These are phyloP conservation scores for Xestobium rufovillosum DNA, from an alignment of 2,888 invertebrate genomes.

Conservation along the genomic window DNA sequence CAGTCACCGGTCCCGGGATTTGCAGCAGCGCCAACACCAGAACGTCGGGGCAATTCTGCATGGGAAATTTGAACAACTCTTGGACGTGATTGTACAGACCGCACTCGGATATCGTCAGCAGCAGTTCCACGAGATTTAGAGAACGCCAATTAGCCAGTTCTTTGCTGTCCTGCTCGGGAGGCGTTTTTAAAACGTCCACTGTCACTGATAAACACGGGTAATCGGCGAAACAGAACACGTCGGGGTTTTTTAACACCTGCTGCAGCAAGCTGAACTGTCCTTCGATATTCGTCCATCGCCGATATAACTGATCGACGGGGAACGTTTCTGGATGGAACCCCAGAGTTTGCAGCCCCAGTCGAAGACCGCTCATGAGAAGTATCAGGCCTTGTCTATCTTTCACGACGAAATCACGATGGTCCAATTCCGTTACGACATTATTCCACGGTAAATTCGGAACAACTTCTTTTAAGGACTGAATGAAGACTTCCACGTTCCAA, in stretches of 20 bases:
- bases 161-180: slow-evolving; percentile 91
- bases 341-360: slow-evolving; percentile 70
- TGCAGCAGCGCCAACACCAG: slow-evolving; percentile 83
- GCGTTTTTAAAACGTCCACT: slow-evolving; percentile 84
- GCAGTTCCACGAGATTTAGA: slow-evolving; percentile 79
- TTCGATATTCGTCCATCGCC: slow-evolving; percentile 89
- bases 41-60: slow-evolving; percentile 92
- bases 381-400: slow-evolving; percentile 81
- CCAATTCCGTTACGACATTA: slow-evolving; percentile 84
- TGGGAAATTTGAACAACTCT: slow-evolving; percentile 86
- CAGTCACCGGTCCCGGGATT: slow-evolving; percentile 69
- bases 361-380: slow-evolving; percentile 74
- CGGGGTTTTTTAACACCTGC: slow-evolving; percentile 81
- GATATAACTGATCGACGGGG: slow-evolving; percentile 84
- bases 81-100: slow-evolving; percentile 76
- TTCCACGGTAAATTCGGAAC: slow-evolving; percentile 85
- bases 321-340: slow-evolving; percentile 64
- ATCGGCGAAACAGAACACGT: slow-evolving; percentile 91
- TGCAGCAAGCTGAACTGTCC: slow-evolving; percentile 86
- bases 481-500: slow-evolving; percentile 93
- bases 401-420: slow-evolving; percentile 82
- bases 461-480: slow-evolving; percentile 84
- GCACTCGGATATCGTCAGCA: slow-evolving; percentile 80
- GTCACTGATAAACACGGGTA: slow-evolving; percentile 80
- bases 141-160: slow-evolving; percentile 92